phyloP scores from a whole-genome alignment of 1,140 invertebrate genomes.

The Telenomus remus region DNA sequence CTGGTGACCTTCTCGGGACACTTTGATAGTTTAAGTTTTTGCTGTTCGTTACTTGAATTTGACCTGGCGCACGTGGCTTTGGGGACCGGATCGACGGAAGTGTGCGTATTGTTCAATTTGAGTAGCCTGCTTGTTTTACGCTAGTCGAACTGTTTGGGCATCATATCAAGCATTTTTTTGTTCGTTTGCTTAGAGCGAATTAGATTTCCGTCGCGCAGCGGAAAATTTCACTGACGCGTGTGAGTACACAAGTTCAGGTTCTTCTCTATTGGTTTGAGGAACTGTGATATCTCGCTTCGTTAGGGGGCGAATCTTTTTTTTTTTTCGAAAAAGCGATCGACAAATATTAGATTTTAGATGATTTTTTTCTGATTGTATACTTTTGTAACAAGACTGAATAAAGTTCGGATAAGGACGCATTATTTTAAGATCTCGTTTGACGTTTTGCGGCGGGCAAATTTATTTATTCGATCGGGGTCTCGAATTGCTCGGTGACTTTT shows the following conservation, averaged over 20 bases:
- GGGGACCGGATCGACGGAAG: no score
- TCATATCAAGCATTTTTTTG: slow-evolving; percentile 10
- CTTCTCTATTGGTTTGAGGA: slow-evolving; percentile 24
- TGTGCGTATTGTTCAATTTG: slow-evolving; percentile 20
- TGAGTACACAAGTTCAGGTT: no score
- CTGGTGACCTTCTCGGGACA: no score
- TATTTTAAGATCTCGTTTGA: slow-evolving; percentile 46
- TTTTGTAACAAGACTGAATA: slow-evolving; percentile 52
- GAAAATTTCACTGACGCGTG: no score
- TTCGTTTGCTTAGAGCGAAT: not conserved
- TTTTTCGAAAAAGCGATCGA: slow-evolving; percentile 2
- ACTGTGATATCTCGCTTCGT: slow-evolving; percentile 16
- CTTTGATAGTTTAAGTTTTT: no score
- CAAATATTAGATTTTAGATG: slow-evolving; percentile 27
- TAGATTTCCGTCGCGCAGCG: no score
- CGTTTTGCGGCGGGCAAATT: slow-evolving; percentile 33
- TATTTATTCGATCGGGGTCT: slow-evolving; percentile 19
- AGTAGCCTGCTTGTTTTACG: slow-evolving; percentile 31
- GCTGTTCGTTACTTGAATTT: slow-evolving; percentile 19
- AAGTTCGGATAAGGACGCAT: slow-evolving; percentile 24
- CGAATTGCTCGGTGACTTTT: slow-evolving; percentile 5
- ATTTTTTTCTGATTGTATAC: slow-evolving; percentile 22
- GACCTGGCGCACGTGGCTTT: slow-evolving; percentile 2
- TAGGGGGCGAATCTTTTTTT: not conserved
- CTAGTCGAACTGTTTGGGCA: slow-evolving; percentile 57